phyloP scores from a whole-genome alignment of 2,888 invertebrate genomes.

The Listrodromus nycthemerus region DNA sequence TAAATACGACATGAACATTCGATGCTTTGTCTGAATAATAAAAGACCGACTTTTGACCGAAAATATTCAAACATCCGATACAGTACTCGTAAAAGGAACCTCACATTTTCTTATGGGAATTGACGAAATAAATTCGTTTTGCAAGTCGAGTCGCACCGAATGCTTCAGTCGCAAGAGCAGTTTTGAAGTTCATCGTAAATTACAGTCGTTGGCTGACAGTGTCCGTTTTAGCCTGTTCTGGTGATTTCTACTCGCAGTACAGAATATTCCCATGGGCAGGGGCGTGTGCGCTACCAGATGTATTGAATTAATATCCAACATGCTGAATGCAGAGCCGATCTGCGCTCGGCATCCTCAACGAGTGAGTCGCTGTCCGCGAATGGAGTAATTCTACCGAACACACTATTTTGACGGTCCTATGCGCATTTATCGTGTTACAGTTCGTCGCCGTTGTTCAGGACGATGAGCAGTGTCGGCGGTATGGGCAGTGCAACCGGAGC shows the following conservation, averaged over 20 bases:
- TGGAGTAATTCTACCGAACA: background rate
- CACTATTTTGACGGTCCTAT: constrained; percentile 6
- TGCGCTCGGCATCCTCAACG: constrained; percentile 31
- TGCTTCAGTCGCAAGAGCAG: background rate
- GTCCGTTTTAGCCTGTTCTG: constrained; percentile 23
- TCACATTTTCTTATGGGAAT: no score
- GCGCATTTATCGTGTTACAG: constrained; percentile 68
- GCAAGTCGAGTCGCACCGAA: no score
- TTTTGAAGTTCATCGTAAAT: background rate
- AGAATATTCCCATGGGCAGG: constrained; percentile 73
- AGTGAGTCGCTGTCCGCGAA: background rate
- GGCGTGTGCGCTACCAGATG: constrained; percentile 72
- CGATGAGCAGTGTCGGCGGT: constrained; percentile 74
- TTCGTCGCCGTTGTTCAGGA: constrained; percentile 78
- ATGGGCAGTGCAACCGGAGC: constrained; percentile 70
- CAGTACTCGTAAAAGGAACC: no score
- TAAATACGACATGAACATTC: no score
- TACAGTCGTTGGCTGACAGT: background rate
- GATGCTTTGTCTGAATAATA: no score
- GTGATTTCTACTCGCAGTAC: background rate
- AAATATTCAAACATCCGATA: no score
- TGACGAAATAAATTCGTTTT: no score
- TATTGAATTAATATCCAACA: constrained; percentile 36
- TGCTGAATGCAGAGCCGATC: constrained; percentile 20
- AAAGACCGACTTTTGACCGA: no score